phyloP scores from a whole-genome alignment of 2,888 invertebrate genomes.

The Drosophila cracens region DNA sequence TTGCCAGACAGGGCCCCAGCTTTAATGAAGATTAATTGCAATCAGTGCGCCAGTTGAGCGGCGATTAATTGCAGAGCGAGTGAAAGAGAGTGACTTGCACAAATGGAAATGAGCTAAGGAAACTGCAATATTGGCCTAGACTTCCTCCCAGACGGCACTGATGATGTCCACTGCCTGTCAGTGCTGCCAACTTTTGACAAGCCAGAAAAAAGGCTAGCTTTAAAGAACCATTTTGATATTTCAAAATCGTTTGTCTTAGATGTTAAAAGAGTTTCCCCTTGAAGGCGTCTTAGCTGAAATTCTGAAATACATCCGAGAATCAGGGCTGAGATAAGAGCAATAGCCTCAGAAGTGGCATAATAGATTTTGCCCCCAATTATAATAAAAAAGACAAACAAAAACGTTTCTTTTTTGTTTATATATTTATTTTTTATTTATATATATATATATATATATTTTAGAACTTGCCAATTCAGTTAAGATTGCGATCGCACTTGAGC shows the following conservation, averaged over 20 bases:
- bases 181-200: constrained; percentile 4
- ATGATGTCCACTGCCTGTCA: constrained; percentile 11
- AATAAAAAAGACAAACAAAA: background rate
- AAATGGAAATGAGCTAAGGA: constrained; percentile 62
- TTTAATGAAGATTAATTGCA: constrained; percentile 85
- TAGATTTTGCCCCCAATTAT: background rate
- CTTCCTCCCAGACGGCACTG: constrained; percentile 56
- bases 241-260: background rate
- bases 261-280: background rate
- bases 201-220: background rate
- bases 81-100: constrained; percentile 40
- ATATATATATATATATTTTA: background rate
- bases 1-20: constrained; percentile 44
- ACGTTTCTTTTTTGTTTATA: background rate
- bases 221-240: background rate
- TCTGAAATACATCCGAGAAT: background rate
- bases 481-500: background rate
- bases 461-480: background rate
- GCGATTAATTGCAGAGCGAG: constrained; percentile 79
- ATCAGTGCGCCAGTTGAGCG: constrained; percentile 82
- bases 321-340: background rate
- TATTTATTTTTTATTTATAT: background rate
- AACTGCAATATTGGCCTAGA: constrained; percentile 60
- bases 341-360: background rate
- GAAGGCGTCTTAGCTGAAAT: background rate